These are phyloP conservation scores for Musca vetustissima DNA, from an alignment of 1,140 invertebrate species.

Conservation along the genomic window DNA sequence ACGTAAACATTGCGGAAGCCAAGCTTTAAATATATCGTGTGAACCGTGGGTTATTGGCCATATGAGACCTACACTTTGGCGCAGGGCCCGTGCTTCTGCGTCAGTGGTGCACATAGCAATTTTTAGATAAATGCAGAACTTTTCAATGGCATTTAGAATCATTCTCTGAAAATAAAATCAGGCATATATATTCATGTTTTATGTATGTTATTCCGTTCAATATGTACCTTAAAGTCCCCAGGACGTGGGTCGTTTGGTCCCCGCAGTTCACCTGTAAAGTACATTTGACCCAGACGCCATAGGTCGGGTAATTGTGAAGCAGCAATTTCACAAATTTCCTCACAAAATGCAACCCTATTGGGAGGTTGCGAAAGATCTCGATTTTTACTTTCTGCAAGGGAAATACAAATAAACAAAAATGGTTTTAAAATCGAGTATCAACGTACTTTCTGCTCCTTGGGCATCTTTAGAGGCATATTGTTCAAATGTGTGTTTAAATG, in stretches of 20 bases:
- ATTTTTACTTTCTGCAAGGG: constrained; percentile 35
- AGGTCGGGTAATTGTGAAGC: constrained; percentile 68
- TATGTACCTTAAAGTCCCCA: constrained; percentile 59
- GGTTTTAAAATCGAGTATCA: background rate
- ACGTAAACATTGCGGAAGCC: constrained; percentile 78
- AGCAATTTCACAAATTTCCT: constrained; percentile 53
- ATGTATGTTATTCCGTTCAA: constrained; percentile 68
- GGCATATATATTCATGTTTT: background rate
- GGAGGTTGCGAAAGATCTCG: constrained; percentile 42
- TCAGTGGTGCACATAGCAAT: constrained; percentile 64
- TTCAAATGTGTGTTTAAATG: constrained; percentile 51
- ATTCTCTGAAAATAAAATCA: constrained; percentile 49
- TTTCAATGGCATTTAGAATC: constrained; percentile 67
- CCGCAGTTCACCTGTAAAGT: constrained; percentile 82
- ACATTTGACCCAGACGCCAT: constrained; percentile 87
- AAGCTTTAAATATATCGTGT: constrained; percentile 60
- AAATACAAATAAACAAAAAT: background rate
- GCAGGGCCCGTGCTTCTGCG: constrained; percentile 53
- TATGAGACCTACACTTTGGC: constrained; percentile 50
- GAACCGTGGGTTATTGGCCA: constrained; percentile 58
- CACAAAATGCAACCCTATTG: constrained; percentile 49
- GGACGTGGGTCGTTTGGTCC: constrained; percentile 67
- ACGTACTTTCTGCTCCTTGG: constrained; percentile 36
- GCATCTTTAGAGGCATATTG: constrained; percentile 48
- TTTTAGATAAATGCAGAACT: constrained; percentile 67